Conservation (phyloP, 92 coral and sea anemone genomes). For the Paragorgia papillata region DNA sequence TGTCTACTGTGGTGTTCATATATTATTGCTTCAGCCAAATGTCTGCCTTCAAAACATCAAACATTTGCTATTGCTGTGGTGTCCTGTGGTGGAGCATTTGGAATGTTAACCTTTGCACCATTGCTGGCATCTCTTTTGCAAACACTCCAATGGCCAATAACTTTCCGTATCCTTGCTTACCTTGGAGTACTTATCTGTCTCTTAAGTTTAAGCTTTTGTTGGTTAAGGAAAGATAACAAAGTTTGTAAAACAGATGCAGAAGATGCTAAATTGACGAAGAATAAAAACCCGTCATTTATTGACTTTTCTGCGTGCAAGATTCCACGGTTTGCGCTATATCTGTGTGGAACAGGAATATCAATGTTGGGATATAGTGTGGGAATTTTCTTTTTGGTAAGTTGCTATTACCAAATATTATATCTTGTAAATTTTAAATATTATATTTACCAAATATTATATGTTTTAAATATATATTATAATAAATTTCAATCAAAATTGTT, state of each 20-base stretch:
- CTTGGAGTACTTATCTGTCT: constrained; percentile 27
- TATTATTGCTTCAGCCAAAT: background rate
- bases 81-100: constrained; percentile 8
- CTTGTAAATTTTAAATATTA: too few species aligned
- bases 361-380: constrained; percentile 6
- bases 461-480: too few species aligned
- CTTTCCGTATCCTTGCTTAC: constrained; percentile 15
- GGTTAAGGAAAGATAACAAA: background rate
- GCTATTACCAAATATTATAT: too few species aligned
- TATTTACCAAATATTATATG: too few species aligned
- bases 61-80: constrained; percentile 10
- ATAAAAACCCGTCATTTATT: background rate
- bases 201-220: constrained; percentile 21
- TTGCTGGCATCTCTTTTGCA: constrained; percentile 7
- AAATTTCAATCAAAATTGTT: too few species aligned
- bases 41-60: background rate
- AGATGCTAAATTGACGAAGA: background rate
- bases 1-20: background rate
- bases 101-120: background rate
- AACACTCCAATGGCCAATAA: constrained; percentile 6
- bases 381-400: constrained; percentile 1
- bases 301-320: constrained; percentile 5
- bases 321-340: background rate
- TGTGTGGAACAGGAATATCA: background rate
- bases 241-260: background rate